These are phyloP conservation scores for Piaya cayana DNA, from an alignment of 2,113 vertebrate species.

Conservation along the genomic window DNA sequence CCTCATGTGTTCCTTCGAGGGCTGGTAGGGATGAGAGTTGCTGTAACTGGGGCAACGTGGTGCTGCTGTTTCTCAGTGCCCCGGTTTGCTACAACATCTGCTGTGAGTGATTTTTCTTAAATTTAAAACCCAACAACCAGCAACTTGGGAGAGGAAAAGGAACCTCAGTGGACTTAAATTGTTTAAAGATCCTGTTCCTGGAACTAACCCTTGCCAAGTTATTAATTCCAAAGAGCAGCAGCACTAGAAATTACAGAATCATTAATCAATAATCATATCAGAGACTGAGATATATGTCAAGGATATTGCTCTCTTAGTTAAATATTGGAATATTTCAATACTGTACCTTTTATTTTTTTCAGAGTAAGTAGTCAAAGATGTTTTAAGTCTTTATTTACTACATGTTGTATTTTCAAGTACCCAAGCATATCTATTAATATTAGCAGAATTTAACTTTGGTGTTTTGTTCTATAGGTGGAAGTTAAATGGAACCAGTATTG, in stretches of 20 bases:
- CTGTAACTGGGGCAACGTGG: neutral
- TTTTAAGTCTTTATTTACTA: neutral
- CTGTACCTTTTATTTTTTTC: neutral
- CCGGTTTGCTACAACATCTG: neutral
- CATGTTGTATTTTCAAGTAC: neutral
- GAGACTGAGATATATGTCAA: neutral
- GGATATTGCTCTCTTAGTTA: neutral
- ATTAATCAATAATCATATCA: conserved; percentile 21
- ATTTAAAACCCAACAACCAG: neutral
- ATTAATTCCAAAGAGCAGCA: conserved; percentile 23
- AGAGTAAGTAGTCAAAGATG: neutral
- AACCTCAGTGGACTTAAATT: neutral
- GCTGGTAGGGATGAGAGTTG: neutral
- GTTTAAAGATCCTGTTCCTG: neutral
- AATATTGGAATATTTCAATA: neutral
- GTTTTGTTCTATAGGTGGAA: conserved; percentile 87
- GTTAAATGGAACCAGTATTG: conserved; percentile 89
- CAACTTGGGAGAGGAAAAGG: neutral
- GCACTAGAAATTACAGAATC: neutral
- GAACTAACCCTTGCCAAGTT: neutral
- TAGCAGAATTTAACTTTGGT: conserved; percentile 27
- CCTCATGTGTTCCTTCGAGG: rapidly evolving
- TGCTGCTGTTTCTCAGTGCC: neutral
- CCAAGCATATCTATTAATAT: neutral
- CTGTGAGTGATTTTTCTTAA: neutral